Percentiles rank a stretch among this genome's conserved stretches.
These are phyloP conservation scores for Microcebus murinus DNA, from an alignment of 2,113 vertebrate genomes.

Conservation along the genomic window DNA sequence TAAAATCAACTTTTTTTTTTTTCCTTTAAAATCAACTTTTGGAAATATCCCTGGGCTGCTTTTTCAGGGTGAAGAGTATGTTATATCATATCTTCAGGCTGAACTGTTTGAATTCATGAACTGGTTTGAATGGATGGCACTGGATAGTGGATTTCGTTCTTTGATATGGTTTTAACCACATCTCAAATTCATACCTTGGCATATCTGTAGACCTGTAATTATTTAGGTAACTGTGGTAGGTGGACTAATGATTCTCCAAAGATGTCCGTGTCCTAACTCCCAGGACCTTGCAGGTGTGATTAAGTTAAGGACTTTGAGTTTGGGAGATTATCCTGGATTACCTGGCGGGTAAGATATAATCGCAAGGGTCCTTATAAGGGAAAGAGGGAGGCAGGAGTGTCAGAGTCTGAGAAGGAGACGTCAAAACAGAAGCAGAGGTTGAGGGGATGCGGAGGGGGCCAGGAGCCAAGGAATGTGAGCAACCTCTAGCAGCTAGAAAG, in stretches of 20 bases:
- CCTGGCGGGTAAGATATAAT: background rate
- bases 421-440: background rate
- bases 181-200: background rate
- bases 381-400: background rate
- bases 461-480: background rate
- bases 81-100: background rate
- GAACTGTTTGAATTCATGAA: background rate
- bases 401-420: background rate
- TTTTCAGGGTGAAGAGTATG: background rate
- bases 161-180: background rate
- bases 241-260: background rate
- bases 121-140: background rate
- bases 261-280: background rate
- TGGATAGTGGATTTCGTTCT: background rate
- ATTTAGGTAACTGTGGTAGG: background rate
- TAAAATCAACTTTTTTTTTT: conserved; percentile 41
- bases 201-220: background rate
- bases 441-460: background rate
- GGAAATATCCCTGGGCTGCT: background rate
- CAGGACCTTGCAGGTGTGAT: background rate
- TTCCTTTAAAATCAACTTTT: conserved; percentile 12
- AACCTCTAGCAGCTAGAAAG: background rate
- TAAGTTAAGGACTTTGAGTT: background rate
- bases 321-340: background rate
- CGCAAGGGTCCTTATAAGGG: background rate